These are phyloP conservation scores for Tillus elongatus DNA, from an alignment of 2,888 invertebrate genomes.

Conservation along the genomic window DNA sequence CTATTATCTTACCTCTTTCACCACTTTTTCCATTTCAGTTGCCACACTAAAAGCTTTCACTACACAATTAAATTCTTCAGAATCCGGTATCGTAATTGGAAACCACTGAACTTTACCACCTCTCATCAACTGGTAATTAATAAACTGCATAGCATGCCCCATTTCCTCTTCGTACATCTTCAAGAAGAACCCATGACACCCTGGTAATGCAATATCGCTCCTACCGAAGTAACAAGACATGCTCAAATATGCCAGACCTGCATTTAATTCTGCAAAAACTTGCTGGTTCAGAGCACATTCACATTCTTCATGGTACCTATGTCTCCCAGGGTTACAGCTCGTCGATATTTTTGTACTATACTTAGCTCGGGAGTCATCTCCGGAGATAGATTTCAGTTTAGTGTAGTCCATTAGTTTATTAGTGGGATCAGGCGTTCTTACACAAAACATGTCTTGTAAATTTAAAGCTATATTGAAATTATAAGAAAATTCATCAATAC, in stretches of 20 bases:
- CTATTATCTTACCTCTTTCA: slow-evolving; percentile 31
- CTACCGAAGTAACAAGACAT: slow-evolving; percentile 49
- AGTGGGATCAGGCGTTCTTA: too few relatives aligned
- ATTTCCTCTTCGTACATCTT: slow-evolving; percentile 46
- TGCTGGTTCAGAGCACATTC: slow-evolving; percentile 48
- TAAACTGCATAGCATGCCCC: slow-evolving; percentile 40
- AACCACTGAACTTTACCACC: slow-evolving; percentile 41
- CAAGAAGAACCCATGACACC: slow-evolving; percentile 41
- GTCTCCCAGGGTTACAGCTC: slow-evolving; percentile 19
- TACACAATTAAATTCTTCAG: slow-evolving; percentile 40
- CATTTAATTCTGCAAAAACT: slow-evolving; percentile 50
- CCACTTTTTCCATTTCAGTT: slow-evolving; percentile 32
- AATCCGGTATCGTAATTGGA: slow-evolving; percentile 28
- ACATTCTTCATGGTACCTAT: slow-evolving; percentile 40
- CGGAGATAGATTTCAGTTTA: too few relatives aligned
- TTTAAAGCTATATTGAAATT: too few relatives aligned
- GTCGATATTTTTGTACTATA: too few relatives aligned
- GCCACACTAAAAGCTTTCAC: slow-evolving; percentile 38
- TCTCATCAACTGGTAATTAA: slow-evolving; percentile 43
- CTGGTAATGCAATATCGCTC: slow-evolving; percentile 41
- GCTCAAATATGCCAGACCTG: slow-evolving; percentile 52
- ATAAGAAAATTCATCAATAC: too few relatives aligned
- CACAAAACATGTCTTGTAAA: too few relatives aligned
- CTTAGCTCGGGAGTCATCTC: too few relatives aligned
- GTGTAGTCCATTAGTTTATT: too few relatives aligned